Percentiles rank a stretch among this genome's conserved stretches.
Conservation (phyloP, 2,888 invertebrate genomes). For the Diploptera punctata region DNA sequence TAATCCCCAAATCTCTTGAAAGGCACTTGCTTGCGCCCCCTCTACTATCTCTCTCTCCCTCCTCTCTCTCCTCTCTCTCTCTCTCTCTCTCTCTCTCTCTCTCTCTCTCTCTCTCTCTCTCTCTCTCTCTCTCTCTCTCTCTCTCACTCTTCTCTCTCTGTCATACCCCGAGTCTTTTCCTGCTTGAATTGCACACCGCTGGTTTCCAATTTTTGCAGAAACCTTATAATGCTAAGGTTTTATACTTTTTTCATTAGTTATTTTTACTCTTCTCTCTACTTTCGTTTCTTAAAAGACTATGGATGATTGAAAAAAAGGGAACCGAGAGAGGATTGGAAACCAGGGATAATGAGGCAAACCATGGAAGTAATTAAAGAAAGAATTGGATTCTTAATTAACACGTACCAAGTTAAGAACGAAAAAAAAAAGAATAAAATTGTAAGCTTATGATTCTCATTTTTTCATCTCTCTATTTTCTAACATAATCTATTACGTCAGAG, state of each 20-base stretch:
- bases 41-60: not conserved
- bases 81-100: not conserved
- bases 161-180: too few relatives aligned
- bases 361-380: constrained; percentile 11
- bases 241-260: constrained; percentile 1
- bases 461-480: not conserved
- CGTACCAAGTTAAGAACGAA: not conserved
- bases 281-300: not conserved
- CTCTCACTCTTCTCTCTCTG: too few relatives aligned
- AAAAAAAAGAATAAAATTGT: not conserved
- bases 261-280: not conserved
- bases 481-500: not conserved
- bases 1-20: constrained; percentile 28
- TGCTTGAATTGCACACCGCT: not conserved
- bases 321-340: not conserved
- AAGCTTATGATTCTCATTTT: not conserved
- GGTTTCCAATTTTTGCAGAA: constrained; percentile 1
- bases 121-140: too few relatives aligned
- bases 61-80: not conserved
- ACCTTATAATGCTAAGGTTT: not conserved
- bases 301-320: constrained; percentile 1
- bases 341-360: not conserved
- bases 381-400: constrained; percentile 16
- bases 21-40: constrained; percentile 9
- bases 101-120: too few relatives aligned